These are phyloP conservation scores for Drosophila rellima DNA, from an alignment of 2,888 invertebrate genomes.

Conservation along the genomic window DNA sequence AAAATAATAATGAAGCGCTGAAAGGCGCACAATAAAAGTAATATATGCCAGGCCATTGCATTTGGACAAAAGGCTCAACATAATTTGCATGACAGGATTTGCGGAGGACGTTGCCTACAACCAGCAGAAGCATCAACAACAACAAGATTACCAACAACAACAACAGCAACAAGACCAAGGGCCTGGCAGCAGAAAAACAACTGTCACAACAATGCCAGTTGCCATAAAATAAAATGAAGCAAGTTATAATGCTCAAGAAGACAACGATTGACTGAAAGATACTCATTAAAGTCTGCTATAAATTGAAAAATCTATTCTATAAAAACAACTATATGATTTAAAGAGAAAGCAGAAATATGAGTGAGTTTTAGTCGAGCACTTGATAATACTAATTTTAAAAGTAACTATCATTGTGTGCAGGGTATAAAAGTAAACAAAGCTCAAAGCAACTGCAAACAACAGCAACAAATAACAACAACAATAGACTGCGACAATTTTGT, in stretches of 20 bases:
- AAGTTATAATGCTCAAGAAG: not conserved
- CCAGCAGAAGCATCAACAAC: constrained; percentile 21
- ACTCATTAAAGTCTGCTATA: not conserved
- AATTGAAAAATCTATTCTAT: too few relatives aligned
- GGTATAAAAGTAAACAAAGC: constrained; percentile 17
- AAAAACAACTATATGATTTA: not conserved
- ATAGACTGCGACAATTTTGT: constrained; percentile 56
- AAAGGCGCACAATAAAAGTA: constrained; percentile 47
- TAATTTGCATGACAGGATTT: constrained; percentile 67
- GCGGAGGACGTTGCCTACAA: constrained; percentile 40
- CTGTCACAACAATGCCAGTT: constrained; percentile 66
- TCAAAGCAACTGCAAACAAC: constrained; percentile 33
- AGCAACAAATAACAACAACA: constrained; percentile 21
- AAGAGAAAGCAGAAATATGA: not conserved
- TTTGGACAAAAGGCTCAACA: constrained; percentile 61
- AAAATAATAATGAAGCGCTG: constrained; percentile 52
- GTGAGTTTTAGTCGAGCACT: not conserved
- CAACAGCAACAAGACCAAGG: constrained; percentile 17
- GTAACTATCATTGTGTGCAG: not conserved
- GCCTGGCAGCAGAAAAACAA: constrained; percentile 43
- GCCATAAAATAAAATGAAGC: constrained; percentile 33
- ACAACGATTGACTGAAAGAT: not conserved
- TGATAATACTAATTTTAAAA: not conserved
- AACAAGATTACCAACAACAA: constrained; percentile 3
- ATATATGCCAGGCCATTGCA: constrained; percentile 60